Percentiles rank a stretch among this genome's conserved stretches.
phyloP scores from a whole-genome alignment of 1,140 invertebrate genomes.

The Neuroterus valhalla region DNA sequence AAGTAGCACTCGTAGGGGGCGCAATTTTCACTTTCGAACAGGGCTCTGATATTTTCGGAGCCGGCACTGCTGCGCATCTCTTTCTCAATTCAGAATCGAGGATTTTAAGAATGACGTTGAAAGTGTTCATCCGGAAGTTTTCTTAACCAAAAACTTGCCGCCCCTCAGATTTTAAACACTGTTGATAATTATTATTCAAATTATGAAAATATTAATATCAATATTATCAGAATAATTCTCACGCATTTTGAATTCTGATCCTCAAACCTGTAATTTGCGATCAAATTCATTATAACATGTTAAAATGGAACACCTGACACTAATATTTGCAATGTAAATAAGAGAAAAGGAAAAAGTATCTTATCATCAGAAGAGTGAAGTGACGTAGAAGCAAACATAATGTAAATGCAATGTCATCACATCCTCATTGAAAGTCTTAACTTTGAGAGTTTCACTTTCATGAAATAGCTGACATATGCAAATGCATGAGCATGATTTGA shows the following conservation, averaged over 20 bases:
- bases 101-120: too few species aligned
- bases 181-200: too few species aligned
- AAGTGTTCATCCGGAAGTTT: too few species aligned
- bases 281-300: slow-evolving; percentile 21
- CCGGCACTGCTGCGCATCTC: too few species aligned
- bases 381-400: background rate
- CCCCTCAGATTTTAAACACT: too few species aligned
- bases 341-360: background rate
- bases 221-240: too few species aligned
- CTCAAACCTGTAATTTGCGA: background rate
- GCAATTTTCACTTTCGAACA: too few species aligned
- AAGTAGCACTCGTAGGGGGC: too few species aligned
- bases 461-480: slow-evolving; percentile 9
- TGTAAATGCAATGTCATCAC: background rate
- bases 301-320: background rate
- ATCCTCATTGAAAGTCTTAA: slow-evolving; percentile 11
- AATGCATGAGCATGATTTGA: slow-evolving; percentile 9
- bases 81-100: too few species aligned
- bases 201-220: too few species aligned
- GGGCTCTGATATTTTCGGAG: too few species aligned
- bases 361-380: background rate
- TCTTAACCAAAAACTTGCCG: too few species aligned
- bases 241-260: background rate
- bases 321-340: slow-evolving; percentile 6
- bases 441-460: slow-evolving; percentile 16